phyloP scores from a whole-genome alignment of 2,888 invertebrate genomes.

The Branchipolynoe longqiensis region DNA sequence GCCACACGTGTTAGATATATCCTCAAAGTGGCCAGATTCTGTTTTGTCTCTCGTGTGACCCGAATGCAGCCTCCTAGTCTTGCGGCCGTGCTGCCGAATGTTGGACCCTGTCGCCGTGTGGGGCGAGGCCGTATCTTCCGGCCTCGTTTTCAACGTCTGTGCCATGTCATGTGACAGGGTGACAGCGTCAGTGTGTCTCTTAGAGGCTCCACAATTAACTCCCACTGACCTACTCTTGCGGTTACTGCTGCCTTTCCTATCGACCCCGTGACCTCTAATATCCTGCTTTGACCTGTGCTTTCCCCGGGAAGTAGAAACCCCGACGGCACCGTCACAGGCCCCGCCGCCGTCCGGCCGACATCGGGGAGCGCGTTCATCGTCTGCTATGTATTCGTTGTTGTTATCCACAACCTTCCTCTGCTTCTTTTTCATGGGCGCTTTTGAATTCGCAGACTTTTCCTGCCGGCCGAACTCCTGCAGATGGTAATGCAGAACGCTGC shows the following conservation, averaged over 20 bases:
- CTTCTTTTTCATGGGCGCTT: slow-evolving; percentile 8
- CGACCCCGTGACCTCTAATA: neutral
- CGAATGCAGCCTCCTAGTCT: neutral
- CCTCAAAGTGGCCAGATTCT: neutral
- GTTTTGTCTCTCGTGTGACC: neutral
- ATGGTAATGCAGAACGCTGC: slow-evolving; percentile 32
- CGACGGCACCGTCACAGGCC: neutral
- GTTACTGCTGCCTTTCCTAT: neutral
- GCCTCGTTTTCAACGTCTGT: neutral
- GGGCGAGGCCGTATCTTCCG: neutral
- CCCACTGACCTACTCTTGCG: slow-evolving; percentile 17
- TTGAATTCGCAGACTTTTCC: neutral
- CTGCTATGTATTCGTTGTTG: slow-evolving; percentile 48
- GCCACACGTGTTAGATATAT: neutral
- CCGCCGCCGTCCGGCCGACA: neutral
- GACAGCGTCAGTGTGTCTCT: neutral
- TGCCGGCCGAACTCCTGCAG: slow-evolving; percentile 7
- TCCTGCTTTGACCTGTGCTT: slow-evolving; percentile 20
- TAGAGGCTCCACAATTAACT: neutral
- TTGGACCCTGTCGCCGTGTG: neutral
- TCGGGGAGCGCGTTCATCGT: slow-evolving; percentile 5
- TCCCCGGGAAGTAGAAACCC: neutral
- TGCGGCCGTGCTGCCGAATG: neutral
- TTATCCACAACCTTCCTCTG: slow-evolving; percentile 6
- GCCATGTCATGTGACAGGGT: neutral